A percentile compares a stretch with the other conserved stretches of the same genome.
These are phyloP conservation scores for Drosophila paulistorum DNA, from an alignment of 1,140 invertebrate species.

Conservation along the genomic window DNA sequence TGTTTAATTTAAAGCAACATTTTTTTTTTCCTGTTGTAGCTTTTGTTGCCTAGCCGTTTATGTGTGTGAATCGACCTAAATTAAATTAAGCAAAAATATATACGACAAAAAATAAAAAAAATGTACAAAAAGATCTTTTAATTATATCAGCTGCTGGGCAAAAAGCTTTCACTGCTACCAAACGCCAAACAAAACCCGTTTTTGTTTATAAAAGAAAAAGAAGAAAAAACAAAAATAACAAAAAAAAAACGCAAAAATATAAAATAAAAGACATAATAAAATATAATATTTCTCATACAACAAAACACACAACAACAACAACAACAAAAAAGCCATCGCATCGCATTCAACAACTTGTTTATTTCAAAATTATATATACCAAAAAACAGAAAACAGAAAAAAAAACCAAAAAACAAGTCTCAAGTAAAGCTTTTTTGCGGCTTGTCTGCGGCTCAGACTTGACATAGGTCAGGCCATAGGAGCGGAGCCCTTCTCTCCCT, in stretches of 20 bases:
- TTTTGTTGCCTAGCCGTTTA: neutral
- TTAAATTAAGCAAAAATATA: slow-evolving; percentile 44
- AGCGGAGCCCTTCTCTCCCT: neutral
- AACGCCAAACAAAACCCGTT: slow-evolving; percentile 56
- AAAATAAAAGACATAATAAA: slow-evolving; percentile 73
- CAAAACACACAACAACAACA: slow-evolving; percentile 12
- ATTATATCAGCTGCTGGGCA: slow-evolving; percentile 59
- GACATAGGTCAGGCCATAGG: slow-evolving; percentile 70
- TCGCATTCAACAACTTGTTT: slow-evolving; percentile 78
- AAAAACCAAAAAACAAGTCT: slow-evolving; percentile 70
- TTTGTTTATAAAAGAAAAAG: slow-evolving; percentile 55
- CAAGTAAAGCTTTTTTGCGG: slow-evolving; percentile 72
- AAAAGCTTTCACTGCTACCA: slow-evolving; percentile 74
- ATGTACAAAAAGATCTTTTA: slow-evolving; percentile 57
- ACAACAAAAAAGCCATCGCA: slow-evolving; percentile 48
- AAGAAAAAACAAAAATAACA: neutral
- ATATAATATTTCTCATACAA: slow-evolving; percentile 57
- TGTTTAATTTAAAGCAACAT: neutral
- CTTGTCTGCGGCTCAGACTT: slow-evolving; percentile 69
- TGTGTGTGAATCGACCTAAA: slow-evolving; percentile 61
- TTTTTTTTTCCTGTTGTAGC: neutral
- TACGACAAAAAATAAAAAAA: slow-evolving; percentile 30
- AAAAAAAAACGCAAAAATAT: neutral
- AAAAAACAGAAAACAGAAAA: slow-evolving; percentile 44
- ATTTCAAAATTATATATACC: slow-evolving; percentile 76